phyloP scores from a whole-genome alignment of 2,113 vertebrate species.

The Marmota flaviventris region DNA sequence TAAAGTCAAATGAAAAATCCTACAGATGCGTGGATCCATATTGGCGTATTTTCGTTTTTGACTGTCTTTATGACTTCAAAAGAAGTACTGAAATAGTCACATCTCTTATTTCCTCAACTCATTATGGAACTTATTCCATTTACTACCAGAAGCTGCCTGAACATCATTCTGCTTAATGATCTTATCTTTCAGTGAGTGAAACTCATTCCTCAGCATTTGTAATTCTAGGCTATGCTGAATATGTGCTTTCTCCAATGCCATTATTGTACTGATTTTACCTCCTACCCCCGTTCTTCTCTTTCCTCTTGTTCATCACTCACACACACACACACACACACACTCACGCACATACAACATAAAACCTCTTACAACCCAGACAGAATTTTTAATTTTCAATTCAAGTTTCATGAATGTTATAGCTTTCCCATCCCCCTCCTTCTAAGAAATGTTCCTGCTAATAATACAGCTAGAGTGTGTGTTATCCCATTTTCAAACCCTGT shows the following conservation, averaged over 20 bases:
- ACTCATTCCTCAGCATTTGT: background rate
- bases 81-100: background rate
- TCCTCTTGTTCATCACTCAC: background rate
- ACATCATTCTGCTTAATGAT: background rate
- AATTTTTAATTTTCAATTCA: background rate
- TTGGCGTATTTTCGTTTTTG: background rate
- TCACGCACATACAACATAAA: background rate
- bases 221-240: background rate
- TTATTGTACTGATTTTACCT: background rate
- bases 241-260: background rate
- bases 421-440: background rate
- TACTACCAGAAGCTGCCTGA: background rate
- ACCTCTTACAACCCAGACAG: background rate
- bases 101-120: background rate
- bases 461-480: background rate
- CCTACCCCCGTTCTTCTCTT: background rate
- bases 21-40: background rate
- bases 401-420: background rate
- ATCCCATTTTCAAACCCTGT: background rate
- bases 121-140: background rate
- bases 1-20: background rate
- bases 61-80: background rate
- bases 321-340: background rate
- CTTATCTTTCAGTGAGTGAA: background rate
- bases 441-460: background rate